Evolutionary conservation across 2,888 invertebrate genomes (phyloP), one percentile per base, ranked within the genome.

Genomic region (Cotesia congregata): DNA sequence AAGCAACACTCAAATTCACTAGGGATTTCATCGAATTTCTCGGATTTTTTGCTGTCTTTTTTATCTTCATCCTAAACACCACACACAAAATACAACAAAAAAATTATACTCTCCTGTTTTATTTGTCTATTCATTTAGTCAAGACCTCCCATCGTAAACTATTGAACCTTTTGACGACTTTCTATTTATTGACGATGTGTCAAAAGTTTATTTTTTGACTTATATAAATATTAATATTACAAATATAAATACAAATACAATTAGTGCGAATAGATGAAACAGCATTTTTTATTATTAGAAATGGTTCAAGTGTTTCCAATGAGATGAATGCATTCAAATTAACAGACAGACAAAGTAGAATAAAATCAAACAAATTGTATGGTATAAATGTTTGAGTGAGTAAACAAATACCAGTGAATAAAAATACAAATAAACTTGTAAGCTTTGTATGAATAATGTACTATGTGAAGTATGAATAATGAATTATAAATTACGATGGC

Each of bases 1-100:
- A 96, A 97, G 94, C 96, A 97, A 95, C 97, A 97, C 93, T 97
- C 97, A 94, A 96, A 96, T 93, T 96, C 96, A 93, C 95, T 96
- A 92, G 96, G 96, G 91, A 96, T 93, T 92, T 96, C 96, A 92
- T 96, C 95, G 91, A 94, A 92, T 93, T 93, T 93, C 91, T 94
- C 94, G 90, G 90, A 88, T 90, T 91, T 91, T 90, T 91, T 91
- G 89, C 89, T 87, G 86, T 91, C 89, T 93, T 93, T 94, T 93
- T 93, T 92, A 90, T 93, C 92, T 92, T 92, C 89, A 84, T 89
- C 89, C 89, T 89, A 89, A 83, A 89, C 12, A 50, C 12, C 50
- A 50, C 50, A 83, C 85, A 85, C 83, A 83, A 88, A 83, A 88
- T 80, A 86, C 82, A 80, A 81, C 80, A 80, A 72, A 72, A 30